Evolutionary conservation across 2,113 vertebrate genomes (phyloP).

Genomic region (Baryphthengus martii): DNA sequence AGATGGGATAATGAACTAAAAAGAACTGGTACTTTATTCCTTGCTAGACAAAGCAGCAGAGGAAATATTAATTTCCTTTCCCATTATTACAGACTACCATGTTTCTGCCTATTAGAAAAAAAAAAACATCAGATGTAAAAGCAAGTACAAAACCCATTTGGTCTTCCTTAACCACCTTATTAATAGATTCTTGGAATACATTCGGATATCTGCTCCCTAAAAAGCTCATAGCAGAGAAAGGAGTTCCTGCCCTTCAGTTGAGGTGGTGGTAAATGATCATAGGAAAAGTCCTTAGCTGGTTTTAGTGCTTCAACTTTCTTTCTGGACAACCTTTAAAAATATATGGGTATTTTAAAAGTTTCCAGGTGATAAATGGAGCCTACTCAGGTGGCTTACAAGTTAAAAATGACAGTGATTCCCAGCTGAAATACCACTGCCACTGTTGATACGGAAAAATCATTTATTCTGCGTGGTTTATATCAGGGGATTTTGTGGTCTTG

Average conservation of each 20-base stretch:
- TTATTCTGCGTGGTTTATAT: background rate
- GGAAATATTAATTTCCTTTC: background rate
- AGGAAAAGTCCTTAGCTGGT: background rate
- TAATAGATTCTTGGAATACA: slow-evolving; percentile 3
- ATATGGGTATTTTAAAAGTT: background rate
- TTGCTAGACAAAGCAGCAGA: background rate
- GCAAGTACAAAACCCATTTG: background rate
- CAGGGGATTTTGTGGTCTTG: background rate
- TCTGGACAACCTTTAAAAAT: background rate
- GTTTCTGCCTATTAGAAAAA: background rate
- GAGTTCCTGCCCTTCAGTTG: background rate
- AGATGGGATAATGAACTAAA: background rate
- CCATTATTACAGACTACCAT: background rate
- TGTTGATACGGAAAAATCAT: background rate
- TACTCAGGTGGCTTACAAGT: background rate
- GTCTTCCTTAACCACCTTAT: background rate
- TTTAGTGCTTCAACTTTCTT: background rate
- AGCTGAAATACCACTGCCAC: background rate
- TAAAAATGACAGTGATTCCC: background rate
- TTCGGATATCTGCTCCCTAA: background rate
- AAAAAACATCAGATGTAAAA: background rate
- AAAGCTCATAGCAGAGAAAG: background rate
- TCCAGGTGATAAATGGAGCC: background rate
- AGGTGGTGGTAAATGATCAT: background rate
- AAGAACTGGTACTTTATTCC: background rate